Conservation (phyloP, 2,888 invertebrate genomes). For the Scaptomyza cyrtandrae region DNA sequence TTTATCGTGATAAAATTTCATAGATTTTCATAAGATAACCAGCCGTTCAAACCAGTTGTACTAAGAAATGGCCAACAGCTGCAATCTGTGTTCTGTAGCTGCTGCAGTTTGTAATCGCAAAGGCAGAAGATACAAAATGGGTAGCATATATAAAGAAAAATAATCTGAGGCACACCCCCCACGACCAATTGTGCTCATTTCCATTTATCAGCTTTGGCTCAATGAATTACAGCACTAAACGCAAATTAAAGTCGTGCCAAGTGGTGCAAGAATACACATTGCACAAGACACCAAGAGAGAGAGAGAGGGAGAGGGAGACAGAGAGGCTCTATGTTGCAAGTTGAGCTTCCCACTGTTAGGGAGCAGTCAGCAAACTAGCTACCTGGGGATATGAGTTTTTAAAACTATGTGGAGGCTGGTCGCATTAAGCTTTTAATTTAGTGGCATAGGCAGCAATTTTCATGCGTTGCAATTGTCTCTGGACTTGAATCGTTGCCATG, state of each 20-base stretch:
- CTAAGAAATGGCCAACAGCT: conserved; percentile 23
- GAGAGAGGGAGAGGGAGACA: conserved; percentile 13
- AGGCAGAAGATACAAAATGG: not conserved
- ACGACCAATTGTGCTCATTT: conserved; percentile 77
- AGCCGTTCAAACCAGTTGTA: conserved; percentile 39
- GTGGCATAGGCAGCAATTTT: conserved; percentile 62
- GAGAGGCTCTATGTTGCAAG: conserved; percentile 5
- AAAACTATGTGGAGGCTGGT: conserved; percentile 35
- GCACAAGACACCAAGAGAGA: conserved; percentile 41
- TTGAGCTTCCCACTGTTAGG: conserved; percentile 4
- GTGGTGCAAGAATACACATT: conserved; percentile 58
- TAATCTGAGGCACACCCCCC: conserved; percentile 60
- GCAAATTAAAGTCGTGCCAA: conserved; percentile 74
- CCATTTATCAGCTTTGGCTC: conserved; percentile 65
- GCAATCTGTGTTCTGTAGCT: conserved; percentile 20
- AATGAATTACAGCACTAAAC: conserved; percentile 67
- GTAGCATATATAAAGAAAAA: not conserved
- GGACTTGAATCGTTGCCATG: conserved; percentile 2
- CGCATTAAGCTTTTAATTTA: conserved; percentile 75
- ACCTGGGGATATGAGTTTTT: not conserved
- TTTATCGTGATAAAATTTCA: conserved; percentile 49
- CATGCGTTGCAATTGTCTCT: conserved; percentile 59
- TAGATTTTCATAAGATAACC: conserved; percentile 42
- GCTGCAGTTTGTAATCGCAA: conserved; percentile 14
- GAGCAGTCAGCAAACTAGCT: not conserved